phyloP scores from a whole-genome alignment of 2,113 vertebrate genomes.

The Lethenteron reissneri region DNA sequence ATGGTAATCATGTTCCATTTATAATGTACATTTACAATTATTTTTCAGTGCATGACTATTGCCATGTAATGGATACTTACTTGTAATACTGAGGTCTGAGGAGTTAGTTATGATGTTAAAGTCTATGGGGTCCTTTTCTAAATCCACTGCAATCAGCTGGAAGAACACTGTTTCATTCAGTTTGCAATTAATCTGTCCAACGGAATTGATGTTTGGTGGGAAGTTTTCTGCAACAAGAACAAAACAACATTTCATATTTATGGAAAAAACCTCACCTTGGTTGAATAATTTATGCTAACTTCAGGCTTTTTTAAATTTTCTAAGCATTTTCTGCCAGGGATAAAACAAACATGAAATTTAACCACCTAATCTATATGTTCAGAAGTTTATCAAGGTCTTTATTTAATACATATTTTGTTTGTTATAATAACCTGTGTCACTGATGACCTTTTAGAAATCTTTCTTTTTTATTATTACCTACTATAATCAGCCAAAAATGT shows the following conservation, averaged over 20 bases:
- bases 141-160: constrained; percentile 9
- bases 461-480: too few species aligned
- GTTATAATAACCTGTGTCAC: too few species aligned
- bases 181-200: constrained; percentile 6
- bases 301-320: neutral
- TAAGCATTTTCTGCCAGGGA: too few species aligned
- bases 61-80: neutral
- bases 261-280: neutral
- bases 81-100: constrained; percentile 12
- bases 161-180: constrained; percentile 7
- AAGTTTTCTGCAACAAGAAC: constrained; percentile 12
- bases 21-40: too few species aligned
- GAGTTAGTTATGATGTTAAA: constrained; percentile 13
- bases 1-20: too few species aligned
- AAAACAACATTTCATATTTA: neutral
- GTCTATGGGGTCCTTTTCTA: constrained; percentile 9
- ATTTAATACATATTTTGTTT: too few species aligned
- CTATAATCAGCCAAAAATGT: too few species aligned
- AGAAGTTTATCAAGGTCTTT: too few species aligned
- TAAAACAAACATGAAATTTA: too few species aligned
- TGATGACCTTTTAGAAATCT: too few species aligned
- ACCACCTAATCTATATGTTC: too few species aligned
- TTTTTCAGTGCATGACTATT: too few species aligned
- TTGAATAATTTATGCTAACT: neutral
- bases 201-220: constrained; percentile 13